Conservation (phyloP, 1,140 invertebrate genomes). For the Homarus americanus region DNA sequence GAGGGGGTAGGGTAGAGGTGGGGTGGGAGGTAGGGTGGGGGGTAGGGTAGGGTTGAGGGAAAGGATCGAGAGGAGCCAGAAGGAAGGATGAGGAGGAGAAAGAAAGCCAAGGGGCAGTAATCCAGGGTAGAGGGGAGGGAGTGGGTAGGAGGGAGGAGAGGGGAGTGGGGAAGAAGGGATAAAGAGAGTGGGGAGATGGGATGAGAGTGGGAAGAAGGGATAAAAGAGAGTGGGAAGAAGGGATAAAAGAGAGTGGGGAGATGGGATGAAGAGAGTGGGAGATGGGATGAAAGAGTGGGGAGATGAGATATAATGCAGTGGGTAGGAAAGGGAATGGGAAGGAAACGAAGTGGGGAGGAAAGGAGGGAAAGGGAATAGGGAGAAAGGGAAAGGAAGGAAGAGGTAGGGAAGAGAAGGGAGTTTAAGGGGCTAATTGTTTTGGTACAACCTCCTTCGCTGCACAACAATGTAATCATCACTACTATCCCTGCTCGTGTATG, state of each 20-base stretch:
- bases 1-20: too few relatives aligned
- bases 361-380: not conserved
- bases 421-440: not conserved
- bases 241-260: too few relatives aligned
- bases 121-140: not conserved
- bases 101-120: not conserved
- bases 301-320: not conserved
- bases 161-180: too few relatives aligned
- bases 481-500: not conserved
- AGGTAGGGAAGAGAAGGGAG: not conserved
- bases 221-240: too few relatives aligned
- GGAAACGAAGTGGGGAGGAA: not conserved
- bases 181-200: not conserved
- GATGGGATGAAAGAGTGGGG: not conserved
- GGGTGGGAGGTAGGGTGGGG: too few relatives aligned
- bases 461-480: not conserved
- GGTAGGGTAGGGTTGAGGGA: too few relatives aligned
- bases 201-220: not conserved
- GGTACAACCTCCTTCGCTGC: not conserved
- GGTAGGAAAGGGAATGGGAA: not conserved
- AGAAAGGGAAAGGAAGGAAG: not conserved
- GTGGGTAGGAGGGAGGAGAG: not conserved
- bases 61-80: too few relatives aligned
- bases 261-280: not conserved
- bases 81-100: too few relatives aligned